These are phyloP conservation scores for Trichogramma dendrolimi DNA, from an alignment of 2,888 invertebrate genomes.

Conservation along the genomic window DNA sequence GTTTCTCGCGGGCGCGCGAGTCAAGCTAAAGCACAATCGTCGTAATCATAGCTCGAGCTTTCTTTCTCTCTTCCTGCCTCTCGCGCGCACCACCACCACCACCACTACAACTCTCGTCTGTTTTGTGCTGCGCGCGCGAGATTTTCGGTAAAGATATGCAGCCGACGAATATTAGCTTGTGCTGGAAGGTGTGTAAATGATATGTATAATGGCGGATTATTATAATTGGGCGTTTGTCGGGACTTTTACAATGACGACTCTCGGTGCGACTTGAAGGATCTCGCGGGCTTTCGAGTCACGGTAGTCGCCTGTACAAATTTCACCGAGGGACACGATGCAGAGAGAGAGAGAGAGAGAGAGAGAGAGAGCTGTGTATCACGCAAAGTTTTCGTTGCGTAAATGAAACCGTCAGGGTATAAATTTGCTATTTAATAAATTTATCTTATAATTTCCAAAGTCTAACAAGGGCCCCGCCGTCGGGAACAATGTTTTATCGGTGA, in stretches of 20 bases:
- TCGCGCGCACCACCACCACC: neutral
- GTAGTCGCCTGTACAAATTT: neutral
- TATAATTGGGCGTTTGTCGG: neutral
- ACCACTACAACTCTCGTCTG: neutral
- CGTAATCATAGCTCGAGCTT: no score
- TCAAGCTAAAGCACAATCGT: no score
- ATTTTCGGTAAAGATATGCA: neutral
- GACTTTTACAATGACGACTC: neutral
- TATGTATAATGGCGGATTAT: neutral
- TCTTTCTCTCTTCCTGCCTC: neutral
- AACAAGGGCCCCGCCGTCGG: no score
- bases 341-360: slow-evolving; percentile 1
- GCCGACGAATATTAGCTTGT: neutral
- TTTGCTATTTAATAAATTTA: no score
- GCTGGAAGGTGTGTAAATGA: neutral
- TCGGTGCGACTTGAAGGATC: slow-evolving; percentile 7
- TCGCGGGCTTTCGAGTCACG: neutral
- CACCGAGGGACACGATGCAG: neutral
- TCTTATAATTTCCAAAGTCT: no score
- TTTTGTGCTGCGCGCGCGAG: neutral
- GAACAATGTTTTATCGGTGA: no score
- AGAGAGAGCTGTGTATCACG: neutral
- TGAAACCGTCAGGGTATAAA: no score
- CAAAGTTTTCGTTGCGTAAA: no score
- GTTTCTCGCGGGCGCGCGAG: no score